phyloP scores from a whole-genome alignment of 2,888 invertebrate genomes.

The Sturmia bella region DNA sequence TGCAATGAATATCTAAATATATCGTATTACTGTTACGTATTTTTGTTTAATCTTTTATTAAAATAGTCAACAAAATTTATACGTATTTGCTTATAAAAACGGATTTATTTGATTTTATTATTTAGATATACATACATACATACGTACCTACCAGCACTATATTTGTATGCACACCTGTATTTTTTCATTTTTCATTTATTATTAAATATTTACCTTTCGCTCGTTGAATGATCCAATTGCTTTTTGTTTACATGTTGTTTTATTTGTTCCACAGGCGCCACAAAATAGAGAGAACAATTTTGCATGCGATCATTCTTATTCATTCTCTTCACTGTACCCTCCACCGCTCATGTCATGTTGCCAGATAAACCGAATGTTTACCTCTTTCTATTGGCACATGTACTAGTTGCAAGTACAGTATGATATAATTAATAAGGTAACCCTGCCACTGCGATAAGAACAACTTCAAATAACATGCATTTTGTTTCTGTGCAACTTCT shows the following conservation, averaged over 20 bases:
- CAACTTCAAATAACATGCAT: too few relatives aligned
- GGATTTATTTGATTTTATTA: conserved; percentile 16
- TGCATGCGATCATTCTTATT: conserved; percentile 18
- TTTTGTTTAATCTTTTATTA: conserved; percentile 26
- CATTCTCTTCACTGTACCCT: conserved; percentile 42
- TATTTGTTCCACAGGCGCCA: conserved; percentile 26
- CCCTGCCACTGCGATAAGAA: too few relatives aligned
- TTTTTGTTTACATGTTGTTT: conserved; percentile 64
- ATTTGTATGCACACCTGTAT: conserved; percentile 29
- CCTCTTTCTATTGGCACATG: too few relatives aligned
- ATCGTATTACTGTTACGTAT: conserved; percentile 5
- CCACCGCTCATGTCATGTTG: conserved; percentile 36
- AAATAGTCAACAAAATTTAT: conserved; percentile 31
- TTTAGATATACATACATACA: background rate
- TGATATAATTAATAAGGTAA: too few relatives aligned
- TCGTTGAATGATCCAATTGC: conserved; percentile 32
- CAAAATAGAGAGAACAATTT: conserved; percentile 9
- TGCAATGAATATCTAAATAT: conserved; percentile 2
- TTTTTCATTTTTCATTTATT: conserved; percentile 4
- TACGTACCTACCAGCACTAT: background rate
- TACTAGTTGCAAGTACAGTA: too few relatives aligned
- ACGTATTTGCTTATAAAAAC: conserved; percentile 10
- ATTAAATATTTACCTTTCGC: conserved; percentile 43
- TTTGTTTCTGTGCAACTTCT: too few relatives aligned
- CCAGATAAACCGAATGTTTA: conserved; percentile 29